Evolutionary conservation across 2,888 invertebrate genomes (phyloP).

Genomic region (Ormia ochracea): DNA sequence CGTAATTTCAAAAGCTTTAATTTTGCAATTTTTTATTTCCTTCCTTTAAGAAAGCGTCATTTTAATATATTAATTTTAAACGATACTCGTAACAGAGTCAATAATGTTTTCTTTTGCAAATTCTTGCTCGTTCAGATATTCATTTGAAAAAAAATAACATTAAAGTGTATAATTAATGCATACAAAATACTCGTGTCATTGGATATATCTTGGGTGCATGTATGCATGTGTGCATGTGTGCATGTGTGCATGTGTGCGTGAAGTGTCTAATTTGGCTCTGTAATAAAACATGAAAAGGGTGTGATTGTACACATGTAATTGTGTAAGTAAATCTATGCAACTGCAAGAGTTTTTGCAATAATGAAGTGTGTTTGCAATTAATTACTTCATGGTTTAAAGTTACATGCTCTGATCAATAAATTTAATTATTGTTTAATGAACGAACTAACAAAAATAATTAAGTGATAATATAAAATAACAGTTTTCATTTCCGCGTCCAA

Average conservation of each 20-base stretch:
- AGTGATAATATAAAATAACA: not conserved
- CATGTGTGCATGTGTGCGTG: not conserved
- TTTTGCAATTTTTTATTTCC: no score
- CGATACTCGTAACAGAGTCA: no score
- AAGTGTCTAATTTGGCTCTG: not conserved
- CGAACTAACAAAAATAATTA: constrained; percentile 7
- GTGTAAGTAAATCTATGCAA: not conserved
- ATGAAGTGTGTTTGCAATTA: constrained; percentile 25
- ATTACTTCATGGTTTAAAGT: constrained; percentile 28
- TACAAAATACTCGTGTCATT: no score
- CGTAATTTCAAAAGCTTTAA: no score
- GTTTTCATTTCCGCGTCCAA: not conserved
- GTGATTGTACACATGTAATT: not conserved
- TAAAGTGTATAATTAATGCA: no score
- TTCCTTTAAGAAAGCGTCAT: no score
- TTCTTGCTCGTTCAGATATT: no score
- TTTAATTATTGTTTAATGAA: constrained; percentile 23
- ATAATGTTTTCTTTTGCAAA: no score
- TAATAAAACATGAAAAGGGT: not conserved
- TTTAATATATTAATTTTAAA: no score
- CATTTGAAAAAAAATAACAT: no score
- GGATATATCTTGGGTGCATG: no score
- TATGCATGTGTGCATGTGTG: no score
- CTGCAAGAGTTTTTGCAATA: not conserved
- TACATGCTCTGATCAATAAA: constrained; percentile 9